Evolutionary conservation across 2,888 invertebrate genomes (phyloP), one percentile per base, ranked within the genome.

Genomic region (Scaptomyza caliginosa): DNA sequence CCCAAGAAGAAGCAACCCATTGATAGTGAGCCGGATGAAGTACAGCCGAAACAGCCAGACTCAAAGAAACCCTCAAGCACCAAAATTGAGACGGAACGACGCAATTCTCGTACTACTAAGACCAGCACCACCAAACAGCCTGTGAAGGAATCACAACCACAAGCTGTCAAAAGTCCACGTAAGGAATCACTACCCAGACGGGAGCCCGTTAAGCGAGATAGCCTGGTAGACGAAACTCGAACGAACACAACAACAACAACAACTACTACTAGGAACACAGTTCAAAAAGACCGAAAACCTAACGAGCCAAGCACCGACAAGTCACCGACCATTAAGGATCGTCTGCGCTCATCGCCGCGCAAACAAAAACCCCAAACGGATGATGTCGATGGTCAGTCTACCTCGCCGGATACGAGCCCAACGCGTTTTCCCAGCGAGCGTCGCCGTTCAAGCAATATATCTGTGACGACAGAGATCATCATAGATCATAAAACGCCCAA

Each of bases 381-480:
- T 38, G 73, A 78, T 16, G 64, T 80, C 4, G 89, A 89, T 23
- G 84, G 77, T 0, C 65, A 77, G 3, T 78, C 77, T n/a, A 74
- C 84, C 1, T 89, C 90, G 2, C 89, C 89, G 4, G 88, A 89
- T 23, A 67, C 60, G 5, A 89, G 89, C 40, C 90, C 89, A 0
- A 72, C 78, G 3, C 81, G 89, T 24, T 46, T 64, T 36, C 59
- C 75, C 6, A 83, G 65, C 21, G 89, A 89, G 57, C 85, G 90
- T 2, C 79, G 89, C 5, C 88, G 89, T n/a, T 89, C 90, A 0
- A 89, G 89, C 51, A 89, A 89, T 24, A 89, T 89, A 13, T 89
- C 90, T 0, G 89, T 89, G 3, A 86, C 88, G 38, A 89, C 89
- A 2, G 89, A 89, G 55, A 89, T 89, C 8, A 89, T 90, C 19